Evolutionary conservation across 2,888 invertebrate genomes (phyloP).

Genomic region (Bellardia bayeri): DNA sequence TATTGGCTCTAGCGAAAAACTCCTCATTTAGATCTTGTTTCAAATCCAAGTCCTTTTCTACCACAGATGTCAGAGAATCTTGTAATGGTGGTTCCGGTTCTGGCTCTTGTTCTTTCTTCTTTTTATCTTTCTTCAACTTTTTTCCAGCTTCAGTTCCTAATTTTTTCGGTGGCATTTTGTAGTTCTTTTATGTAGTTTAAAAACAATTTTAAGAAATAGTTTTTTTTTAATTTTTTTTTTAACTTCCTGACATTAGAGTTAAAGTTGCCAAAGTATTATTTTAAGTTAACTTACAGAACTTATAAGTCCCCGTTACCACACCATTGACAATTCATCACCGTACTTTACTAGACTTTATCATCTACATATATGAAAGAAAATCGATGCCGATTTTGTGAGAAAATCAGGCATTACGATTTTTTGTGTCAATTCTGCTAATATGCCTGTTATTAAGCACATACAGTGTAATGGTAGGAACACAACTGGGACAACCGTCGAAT

Average conservation of each 20-base stretch:
- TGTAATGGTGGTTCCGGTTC: constrained; percentile 68
- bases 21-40: constrained; percentile 77
- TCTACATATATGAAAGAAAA: no score
- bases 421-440: no score
- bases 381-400: no score
- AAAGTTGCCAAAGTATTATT: no score
- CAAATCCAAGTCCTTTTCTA: constrained; percentile 79
- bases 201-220: constrained; percentile 10
- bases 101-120: constrained; percentile 56
- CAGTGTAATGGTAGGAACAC: no score
- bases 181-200: background rate
- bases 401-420: no score
- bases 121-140: constrained; percentile 68
- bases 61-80: constrained; percentile 71
- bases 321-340: no score
- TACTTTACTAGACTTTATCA: no score
- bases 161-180: constrained; percentile 67
- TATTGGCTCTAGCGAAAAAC: constrained; percentile 77
- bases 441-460: no score
- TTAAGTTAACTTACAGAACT: no score
- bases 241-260: background rate
- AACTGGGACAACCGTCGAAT: no score
- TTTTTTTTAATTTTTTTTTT: background rate
- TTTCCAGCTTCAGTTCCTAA: constrained; percentile 12
- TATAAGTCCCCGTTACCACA: no score